Evolutionary conservation across 2,113 vertebrate species (phyloP), one percentile per base, ranked within the genome.

Genomic region (Heteronetta atricapilla): DNA sequence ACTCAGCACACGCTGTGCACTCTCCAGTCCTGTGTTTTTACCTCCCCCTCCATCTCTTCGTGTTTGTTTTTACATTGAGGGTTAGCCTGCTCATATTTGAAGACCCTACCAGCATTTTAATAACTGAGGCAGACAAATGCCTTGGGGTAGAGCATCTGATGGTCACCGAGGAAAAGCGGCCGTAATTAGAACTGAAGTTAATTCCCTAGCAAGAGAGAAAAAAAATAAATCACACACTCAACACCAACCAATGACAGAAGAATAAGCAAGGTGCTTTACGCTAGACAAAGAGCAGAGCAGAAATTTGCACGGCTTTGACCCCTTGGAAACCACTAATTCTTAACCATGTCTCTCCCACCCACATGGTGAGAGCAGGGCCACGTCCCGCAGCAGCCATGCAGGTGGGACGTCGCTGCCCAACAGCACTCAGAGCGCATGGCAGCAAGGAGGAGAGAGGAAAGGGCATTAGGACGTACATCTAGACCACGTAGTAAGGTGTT

Each of bases 1-100:
- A 22, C 26, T 13, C 76, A 13, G 6, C 6, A 2, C 22, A 6
- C 3, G 29, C 73, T 10, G 12, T 1, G 0, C 4, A 25, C 11
- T 5, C 38, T 18, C 1, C 0, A 29, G 22, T 22, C 52, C 25
- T 46, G 1, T 3, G 17, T 8, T 34, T 42, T 50, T 33, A 44
- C 12, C 15, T 22, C 19, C 22, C 8, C 14, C 17, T 7, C 28
- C 25, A 15, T 5, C 20, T 18, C 40, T 15, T 19, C 48, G 6
- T 21, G 8, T 4, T 64, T 53, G 3, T 13, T 78, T 69, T 42
- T 29, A 12, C 67, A n/a, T 4, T 25, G 26, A 81, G 26, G 11
- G 75, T 13, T 38, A 26, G 33, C 17, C 48, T 34, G 48, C 14
- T 72, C 34, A 4, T 6, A 8, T 31, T 19, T 60, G 16, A 77